A percentile compares a stretch with the other conserved stretches of the same genome.
Conservation (phyloP, 1,140 invertebrate species). For the Bombus breviceps region DNA sequence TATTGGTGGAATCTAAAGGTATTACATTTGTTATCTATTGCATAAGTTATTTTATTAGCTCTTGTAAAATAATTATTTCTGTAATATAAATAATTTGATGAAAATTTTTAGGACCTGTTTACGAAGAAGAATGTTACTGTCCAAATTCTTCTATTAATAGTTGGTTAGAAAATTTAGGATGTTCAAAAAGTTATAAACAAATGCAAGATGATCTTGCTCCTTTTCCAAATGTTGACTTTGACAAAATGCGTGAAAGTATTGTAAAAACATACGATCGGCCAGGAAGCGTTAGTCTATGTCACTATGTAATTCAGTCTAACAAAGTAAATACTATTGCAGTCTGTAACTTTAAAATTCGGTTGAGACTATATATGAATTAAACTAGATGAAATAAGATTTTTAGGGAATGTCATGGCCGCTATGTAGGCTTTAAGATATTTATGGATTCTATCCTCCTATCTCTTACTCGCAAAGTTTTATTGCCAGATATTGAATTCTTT, state of each 20-base stretch:
- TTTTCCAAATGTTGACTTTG: constrained; percentile 90
- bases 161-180: constrained; percentile 89
- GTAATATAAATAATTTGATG: constrained; percentile 49
- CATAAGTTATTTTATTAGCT: background rate
- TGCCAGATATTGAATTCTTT: constrained; percentile 96
- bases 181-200: constrained; percentile 86
- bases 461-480: constrained; percentile 89
- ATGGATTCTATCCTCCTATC: constrained; percentile 94
- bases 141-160: constrained; percentile 85
- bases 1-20: constrained; percentile 88
- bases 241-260: constrained; percentile 86
- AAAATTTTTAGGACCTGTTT: constrained; percentile 85
- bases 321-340: constrained; percentile 82
- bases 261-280: constrained; percentile 87
- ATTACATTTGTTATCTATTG: constrained; percentile 49
- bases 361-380: constrained; percentile 32
- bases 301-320: constrained; percentile 94
- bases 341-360: background rate
- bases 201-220: constrained; percentile 89
- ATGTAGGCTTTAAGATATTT: constrained; percentile 98
- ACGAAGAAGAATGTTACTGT: constrained; percentile 94
- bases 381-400: constrained; percentile 84
- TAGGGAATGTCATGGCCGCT: constrained; percentile 95
- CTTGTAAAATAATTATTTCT: constrained; percentile 7
- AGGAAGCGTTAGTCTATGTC: constrained; percentile 92